Base-by-base conservation (phyloP, 2,113 vertebrate genomes). In the Campylomormyrus tamandua region DNA sequence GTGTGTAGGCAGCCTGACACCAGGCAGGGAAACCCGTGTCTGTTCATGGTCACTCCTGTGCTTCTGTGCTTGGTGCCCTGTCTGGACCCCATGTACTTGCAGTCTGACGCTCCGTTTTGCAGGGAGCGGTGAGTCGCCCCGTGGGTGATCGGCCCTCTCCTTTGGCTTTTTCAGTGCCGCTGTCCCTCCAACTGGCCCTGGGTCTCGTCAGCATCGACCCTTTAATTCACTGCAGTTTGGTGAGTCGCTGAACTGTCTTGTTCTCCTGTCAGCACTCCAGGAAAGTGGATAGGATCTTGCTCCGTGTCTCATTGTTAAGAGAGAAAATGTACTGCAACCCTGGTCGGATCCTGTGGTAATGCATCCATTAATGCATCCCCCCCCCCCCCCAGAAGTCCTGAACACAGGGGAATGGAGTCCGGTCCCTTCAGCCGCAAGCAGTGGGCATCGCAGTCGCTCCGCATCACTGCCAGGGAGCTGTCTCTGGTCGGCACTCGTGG, bases 401-500 rank as follows among this genome's bases (percentile, higher is more conserved):
- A 80, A 39, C 15, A 80, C 35, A 80, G 35, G 5, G 89, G 92
- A 86, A 99, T 99, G 98, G 97, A 97, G 91, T 92, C 97, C 77
- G 94, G 96, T 91, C 96, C 97, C 0, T 99, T 99, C 95, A 95
- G 93, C 0, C 97, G 98, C 90, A 95, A 93, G 53, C 97, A 97
- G 52, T 99, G 98, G 98, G 89, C 94, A 19, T 98, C 98, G 1
- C 96, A 97, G 88, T 99, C 98, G 0, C 83, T 99, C 91, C 96
- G 97, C 90, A 96, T 99, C 93, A 98, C 98, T 0, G 97, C 98
- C 1, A 98, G 96, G 90, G 98, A 99, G 94, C 94, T 99, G 92
- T 98, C 98, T 80, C 96, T 99, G 2, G 96, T 98, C 89, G 96
- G 97, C 83, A 17, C 93, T 50, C 95, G 93, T 84, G 97, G 96